Conservation (phyloP, 2,888 invertebrate species). For the Odontocolon sp. region DNA sequence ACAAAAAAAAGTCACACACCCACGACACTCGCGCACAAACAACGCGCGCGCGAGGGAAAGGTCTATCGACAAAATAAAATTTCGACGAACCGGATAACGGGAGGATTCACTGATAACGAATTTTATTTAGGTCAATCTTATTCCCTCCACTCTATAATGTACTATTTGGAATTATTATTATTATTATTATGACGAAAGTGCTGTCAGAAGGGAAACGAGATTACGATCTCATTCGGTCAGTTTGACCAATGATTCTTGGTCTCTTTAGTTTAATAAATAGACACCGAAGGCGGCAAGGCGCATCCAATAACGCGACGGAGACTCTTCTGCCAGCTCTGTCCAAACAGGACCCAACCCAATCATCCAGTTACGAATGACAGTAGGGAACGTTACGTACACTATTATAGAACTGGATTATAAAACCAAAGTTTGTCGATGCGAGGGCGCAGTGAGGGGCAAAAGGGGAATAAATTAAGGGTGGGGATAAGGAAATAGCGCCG, state of each 20-base stretch:
- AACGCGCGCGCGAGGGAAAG: background rate
- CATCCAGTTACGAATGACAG: background rate
- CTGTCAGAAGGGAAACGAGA: constrained; percentile 3
- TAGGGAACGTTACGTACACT: constrained; percentile 16
- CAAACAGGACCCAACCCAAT: constrained; percentile 26
- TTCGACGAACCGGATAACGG: background rate
- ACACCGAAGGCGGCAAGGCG: no score
- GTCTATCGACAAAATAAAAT: background rate
- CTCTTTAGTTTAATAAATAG: no score
- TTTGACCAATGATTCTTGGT: background rate
- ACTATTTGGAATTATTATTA: no score
- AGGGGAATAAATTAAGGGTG: background rate
- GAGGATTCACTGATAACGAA: constrained; percentile 19
- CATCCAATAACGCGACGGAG: no score
- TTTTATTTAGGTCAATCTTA: constrained; percentile 52
- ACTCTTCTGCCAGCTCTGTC: no score
- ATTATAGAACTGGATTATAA: constrained; percentile 11
- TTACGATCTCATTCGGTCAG: background rate
- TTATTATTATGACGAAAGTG: constrained; percentile 18
- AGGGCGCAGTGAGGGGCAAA: background rate
- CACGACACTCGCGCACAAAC: background rate
- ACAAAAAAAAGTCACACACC: background rate
- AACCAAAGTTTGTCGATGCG: constrained; percentile 8
- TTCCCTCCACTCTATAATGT: constrained; percentile 14
- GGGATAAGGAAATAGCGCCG: constrained; percentile 1